Percentiles rank a stretch among this genome's conserved stretches.
Evolutionary conservation across 2,113 vertebrate species (phyloP).

Genomic region (Choloepus hoffmanni): DNA sequence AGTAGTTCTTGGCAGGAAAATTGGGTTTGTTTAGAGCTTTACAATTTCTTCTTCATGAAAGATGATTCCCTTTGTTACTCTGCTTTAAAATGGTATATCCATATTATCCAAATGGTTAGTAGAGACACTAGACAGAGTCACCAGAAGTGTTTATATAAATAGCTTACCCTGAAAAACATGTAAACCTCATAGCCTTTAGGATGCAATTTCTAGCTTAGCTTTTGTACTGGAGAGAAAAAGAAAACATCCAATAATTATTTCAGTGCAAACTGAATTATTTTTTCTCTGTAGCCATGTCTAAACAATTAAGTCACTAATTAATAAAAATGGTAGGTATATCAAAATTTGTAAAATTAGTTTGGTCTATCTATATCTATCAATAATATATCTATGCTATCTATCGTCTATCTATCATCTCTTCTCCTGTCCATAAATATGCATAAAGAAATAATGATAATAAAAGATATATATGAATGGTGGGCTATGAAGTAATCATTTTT

Average conservation of each 20-base stretch:
- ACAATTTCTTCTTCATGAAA: neutral
- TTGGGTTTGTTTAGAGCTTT: neutral
- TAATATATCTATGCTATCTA: neutral
- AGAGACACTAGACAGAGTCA: neutral
- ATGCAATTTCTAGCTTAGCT: neutral
- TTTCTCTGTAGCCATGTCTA: neutral
- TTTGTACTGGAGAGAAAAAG: neutral
- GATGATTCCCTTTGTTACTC: neutral
- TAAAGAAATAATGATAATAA: neutral
- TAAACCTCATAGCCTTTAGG: neutral
- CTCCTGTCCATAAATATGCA: neutral
- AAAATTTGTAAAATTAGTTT: neutral
- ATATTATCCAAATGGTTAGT: neutral
- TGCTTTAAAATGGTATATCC: neutral
- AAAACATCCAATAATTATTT: neutral
- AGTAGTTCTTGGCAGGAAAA: neutral
- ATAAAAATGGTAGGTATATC: neutral
- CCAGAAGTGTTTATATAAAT: neutral
- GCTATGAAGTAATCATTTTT: neutral
- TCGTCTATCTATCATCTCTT: neutral
- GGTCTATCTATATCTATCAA: neutral
- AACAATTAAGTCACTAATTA: constrained; percentile 12
- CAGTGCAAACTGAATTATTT: neutral
- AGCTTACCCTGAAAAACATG: neutral
- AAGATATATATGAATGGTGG: neutral